Evolutionary conservation across 2,797 vertebrate species (phyloP).

Genomic region (Enteromius anoplus): DNA sequence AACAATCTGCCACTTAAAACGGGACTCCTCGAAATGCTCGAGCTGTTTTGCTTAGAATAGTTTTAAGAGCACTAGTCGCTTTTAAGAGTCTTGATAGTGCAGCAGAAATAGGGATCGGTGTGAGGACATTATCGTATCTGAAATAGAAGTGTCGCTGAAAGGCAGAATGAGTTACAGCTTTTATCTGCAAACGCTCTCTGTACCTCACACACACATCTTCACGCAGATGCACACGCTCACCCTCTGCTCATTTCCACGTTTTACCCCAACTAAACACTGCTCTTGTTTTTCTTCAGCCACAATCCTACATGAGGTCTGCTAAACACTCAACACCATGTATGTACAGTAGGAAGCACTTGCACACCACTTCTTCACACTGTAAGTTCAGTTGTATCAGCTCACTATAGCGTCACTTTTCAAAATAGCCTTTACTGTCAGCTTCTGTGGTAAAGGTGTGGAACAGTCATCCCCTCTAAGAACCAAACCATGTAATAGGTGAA

Average conservation of each 20-base stretch:
- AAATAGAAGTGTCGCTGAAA: slow-evolving; percentile 51
- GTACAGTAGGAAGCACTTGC: slow-evolving; percentile 49
- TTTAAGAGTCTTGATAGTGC: slow-evolving; percentile 55
- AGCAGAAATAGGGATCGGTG: slow-evolving; percentile 51
- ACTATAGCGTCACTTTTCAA: slow-evolving; percentile 67
- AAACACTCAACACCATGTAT: slow-evolving; percentile 15
- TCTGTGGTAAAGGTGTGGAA: slow-evolving; percentile 72
- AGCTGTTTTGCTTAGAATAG: slow-evolving; percentile 53
- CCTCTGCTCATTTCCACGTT: slow-evolving; percentile 8
- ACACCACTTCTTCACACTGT: slow-evolving; percentile 54
- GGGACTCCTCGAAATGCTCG: slow-evolving; percentile 52
- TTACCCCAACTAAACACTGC: slow-evolving; percentile 11
- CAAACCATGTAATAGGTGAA: not conserved
- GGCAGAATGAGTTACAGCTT: slow-evolving; percentile 40
- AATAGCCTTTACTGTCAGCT: slow-evolving; percentile 68
- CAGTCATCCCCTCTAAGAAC: slow-evolving; percentile 49
- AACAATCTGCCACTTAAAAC: slow-evolving; percentile 62
- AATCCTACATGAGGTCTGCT: slow-evolving; percentile 38
- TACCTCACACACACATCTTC: slow-evolving; percentile 28
- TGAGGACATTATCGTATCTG: slow-evolving; percentile 45
- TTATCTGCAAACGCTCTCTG: slow-evolving; percentile 42
- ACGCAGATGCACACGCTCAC: not conserved
- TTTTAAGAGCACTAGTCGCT: slow-evolving; percentile 54
- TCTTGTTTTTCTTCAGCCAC: slow-evolving; percentile 33
- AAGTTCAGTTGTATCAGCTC: slow-evolving; percentile 75